These are phyloP conservation scores for Dicrurus megarhynchus DNA, from an alignment of 2,113 vertebrate genomes.

Conservation along the genomic window DNA sequence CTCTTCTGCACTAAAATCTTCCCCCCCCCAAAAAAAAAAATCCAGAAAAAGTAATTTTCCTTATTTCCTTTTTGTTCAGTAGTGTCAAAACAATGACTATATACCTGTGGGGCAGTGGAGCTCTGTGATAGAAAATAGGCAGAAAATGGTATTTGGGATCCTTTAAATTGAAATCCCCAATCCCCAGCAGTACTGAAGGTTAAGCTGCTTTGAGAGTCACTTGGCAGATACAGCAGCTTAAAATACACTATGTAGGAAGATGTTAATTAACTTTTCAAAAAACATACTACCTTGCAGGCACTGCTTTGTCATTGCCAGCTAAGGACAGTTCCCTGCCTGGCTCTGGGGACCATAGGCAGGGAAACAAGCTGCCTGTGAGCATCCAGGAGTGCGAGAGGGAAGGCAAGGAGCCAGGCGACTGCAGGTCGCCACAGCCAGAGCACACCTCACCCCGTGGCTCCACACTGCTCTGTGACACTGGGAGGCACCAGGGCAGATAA, in stretches of 20 bases:
- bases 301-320: not conserved
- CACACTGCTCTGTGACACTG: accelerated
- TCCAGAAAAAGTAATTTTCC: not conserved
- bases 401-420: accelerated
- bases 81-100: not conserved
- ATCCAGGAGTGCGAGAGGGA: accelerated
- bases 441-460: accelerated
- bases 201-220: not conserved
- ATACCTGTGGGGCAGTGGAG: not conserved
- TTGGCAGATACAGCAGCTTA: not conserved
- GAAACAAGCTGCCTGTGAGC: not conserved
- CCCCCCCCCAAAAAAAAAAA: not conserved
- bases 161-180: not conserved
- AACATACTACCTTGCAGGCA: not conserved
- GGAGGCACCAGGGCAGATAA: not conserved
- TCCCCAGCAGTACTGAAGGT: not conserved
- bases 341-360: not conserved
- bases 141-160: not conserved
- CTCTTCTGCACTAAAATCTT: not conserved
- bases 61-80: not conserved
- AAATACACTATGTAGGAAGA: not conserved
- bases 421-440: not conserved
- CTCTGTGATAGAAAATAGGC: not conserved
- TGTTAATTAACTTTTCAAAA: not conserved
- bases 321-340: not conserved